Base-by-base conservation (phyloP, 53 echinoderm and acorn worm genomes). In the Echinometra lucunter region DNA sequence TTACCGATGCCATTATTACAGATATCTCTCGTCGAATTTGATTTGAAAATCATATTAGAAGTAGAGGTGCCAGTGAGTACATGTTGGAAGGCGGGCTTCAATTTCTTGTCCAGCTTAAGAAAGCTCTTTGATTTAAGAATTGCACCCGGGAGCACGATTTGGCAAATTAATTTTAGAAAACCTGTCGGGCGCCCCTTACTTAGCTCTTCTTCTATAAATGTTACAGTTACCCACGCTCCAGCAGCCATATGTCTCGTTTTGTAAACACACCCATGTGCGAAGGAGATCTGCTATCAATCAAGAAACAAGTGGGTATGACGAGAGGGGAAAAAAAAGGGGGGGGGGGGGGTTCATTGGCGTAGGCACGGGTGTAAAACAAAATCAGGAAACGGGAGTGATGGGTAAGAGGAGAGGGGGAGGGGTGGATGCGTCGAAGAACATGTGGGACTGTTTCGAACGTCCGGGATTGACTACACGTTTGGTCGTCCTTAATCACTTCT, bases 111-210 rank as follows among this genome's bases (percentile, higher is more conserved):
- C 60, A 49, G 19, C 60, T 32, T 89, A 4, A 58, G 89, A 35
- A 32, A 60, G 89, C 38, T 89, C 89, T 89, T 89, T 89, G 60
- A 89, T 89, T 89, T 89, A 21, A 58, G 89, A 89, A 89, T 89
- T 89, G 19, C 6, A 47, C 89, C 89, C 89, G 58, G 89, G 58
- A 60, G 89, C 89, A 89, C 89, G 89, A 37, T 37, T 60, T 60
- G 37, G 89, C 40, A 89, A 89, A 89, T 89, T 89, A 89, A 89
- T 89, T 60, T 89, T 89, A 89, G 89, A 58, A 60, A 89, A 89
- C 89, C 60, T 89, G 89, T 89, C 89, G 89, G 89, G 89, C 63
- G 89, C 89, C 85, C 85, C 60, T 89, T 78, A 12, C 74, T 85
- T 47, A 25, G 45, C 17, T 30, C 30, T 30, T 55, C n/a, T 57